These are phyloP conservation scores for Lordiphosa clarofinis DNA, from an alignment of 1,140 invertebrate species.

Conservation along the genomic window DNA sequence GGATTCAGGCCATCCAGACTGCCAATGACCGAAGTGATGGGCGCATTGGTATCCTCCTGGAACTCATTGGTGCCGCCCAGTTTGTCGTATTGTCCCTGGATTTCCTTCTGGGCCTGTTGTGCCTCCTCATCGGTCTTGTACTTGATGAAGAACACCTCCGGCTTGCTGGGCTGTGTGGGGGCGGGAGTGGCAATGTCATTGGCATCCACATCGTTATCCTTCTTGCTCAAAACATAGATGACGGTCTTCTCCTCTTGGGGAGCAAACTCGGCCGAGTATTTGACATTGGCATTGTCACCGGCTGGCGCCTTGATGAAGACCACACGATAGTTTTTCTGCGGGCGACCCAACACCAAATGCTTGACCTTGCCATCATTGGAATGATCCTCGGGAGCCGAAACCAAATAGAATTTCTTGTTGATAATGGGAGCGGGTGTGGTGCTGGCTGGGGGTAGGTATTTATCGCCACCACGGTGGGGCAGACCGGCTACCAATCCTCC, in stretches of 20 bases:
- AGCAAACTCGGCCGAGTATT: constrained; percentile 73
- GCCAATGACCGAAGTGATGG: constrained; percentile 72
- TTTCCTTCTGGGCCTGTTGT: constrained; percentile 71
- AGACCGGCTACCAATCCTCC: constrained; percentile 20
- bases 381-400: constrained; percentile 74
- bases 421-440: constrained; percentile 69
- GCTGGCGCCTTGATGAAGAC: constrained; percentile 92
- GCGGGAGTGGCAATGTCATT: constrained; percentile 85
- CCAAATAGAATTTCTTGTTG: constrained; percentile 76
- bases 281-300: constrained; percentile 83
- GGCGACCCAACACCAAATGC: constrained; percentile 79
- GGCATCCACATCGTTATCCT: constrained; percentile 84
- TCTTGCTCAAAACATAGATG: constrained; percentile 91
- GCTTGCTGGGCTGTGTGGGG: constrained; percentile 86
- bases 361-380: constrained; percentile 63
- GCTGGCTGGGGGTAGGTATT: constrained; percentile 67
- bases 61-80: constrained; percentile 73
- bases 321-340: constrained; percentile 91
- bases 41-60: constrained; percentile 71
- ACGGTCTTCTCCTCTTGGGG: constrained; percentile 90
- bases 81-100: constrained; percentile 77
- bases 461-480: constrained; percentile 65
- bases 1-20: constrained; percentile 70
- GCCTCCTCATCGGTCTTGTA: constrained; percentile 85
- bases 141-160: constrained; percentile 88